Conservation (phyloP, 2,888 invertebrate species). For the Pseudococcus viburni region DNA sequence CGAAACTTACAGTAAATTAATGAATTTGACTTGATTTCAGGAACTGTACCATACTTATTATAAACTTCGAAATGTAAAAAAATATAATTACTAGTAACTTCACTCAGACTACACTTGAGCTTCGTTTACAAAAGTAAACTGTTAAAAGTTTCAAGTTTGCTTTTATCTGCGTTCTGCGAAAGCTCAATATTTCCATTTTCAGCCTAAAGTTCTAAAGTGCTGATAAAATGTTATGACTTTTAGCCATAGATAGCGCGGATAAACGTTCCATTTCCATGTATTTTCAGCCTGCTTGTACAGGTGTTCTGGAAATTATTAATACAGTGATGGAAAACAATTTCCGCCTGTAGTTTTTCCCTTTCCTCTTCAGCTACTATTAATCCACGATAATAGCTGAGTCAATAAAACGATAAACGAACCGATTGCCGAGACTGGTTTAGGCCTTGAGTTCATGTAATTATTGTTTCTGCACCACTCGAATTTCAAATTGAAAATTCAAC, state of each 20-base stretch:
- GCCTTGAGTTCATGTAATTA: not conserved
- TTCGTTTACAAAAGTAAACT: slow-evolving; percentile 25
- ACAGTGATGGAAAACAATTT: not conserved
- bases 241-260: not conserved
- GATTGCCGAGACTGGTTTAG: not conserved
- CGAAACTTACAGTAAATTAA: slow-evolving; percentile 36
- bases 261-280: not conserved
- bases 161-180: slow-evolving; percentile 28
- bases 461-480: not conserved
- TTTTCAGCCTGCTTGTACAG: not conserved
- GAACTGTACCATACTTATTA: slow-evolving; percentile 9
- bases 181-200: not conserved
- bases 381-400: not conserved
- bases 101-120: not conserved
- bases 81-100: not conserved
- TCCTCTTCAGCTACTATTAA: not conserved
- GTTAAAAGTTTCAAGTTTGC: not conserved
- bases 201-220: not conserved
- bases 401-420: not conserved
- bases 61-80: not conserved
- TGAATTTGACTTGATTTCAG: not conserved
- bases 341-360: not conserved
- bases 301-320: not conserved
- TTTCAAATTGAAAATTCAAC: not conserved
- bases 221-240: not conserved